Evolutionary conservation across 2,113 vertebrate species (phyloP), one percentile per base, ranked within the genome.

Genomic region (Dromaius novaehollandiae): DNA sequence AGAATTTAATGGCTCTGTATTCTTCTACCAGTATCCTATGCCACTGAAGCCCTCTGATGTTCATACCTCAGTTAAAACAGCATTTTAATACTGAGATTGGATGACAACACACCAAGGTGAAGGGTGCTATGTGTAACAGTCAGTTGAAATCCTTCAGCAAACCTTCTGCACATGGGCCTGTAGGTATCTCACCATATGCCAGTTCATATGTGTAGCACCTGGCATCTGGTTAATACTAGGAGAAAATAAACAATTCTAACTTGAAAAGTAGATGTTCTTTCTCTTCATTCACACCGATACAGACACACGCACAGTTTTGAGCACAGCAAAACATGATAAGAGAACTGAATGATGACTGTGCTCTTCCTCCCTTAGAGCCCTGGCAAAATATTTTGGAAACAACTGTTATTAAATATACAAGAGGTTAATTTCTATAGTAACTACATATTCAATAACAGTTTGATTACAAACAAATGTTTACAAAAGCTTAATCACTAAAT

Each of bases 121-220:
- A 42, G 25, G 40, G 20, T 58, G 44, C 69, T 50, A 69, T 48
- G 21, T 61, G 9, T 7, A 81, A 82, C 44, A 80, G 38, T 6
- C 40, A 46, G 5, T 11, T 53, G 30, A 86, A 91, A 82, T 69
- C 58, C n/a, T 76, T 65, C 50, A 85, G 18, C 36, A 61, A 53
- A 48, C 38, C 51, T 38, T 42, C 15, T 74, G 28, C 34, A 74
- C 46, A 64, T 18, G 28, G 36, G 51, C 25, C 56, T 25, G 5
- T 25, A 46, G 2, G 3, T 25, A 40, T 28, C n/a, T 55, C n/a
- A 55, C 61, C 11, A 44, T 7, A 25, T 0, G 0, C 18, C 56
- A 60, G 71, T 36, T 7, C 2, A 0, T 6, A 69, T 11, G 3
- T 38, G 28, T 38, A 32, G 65, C 61, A 48, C 7, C 17, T 30